A percentile compares a stretch with the other conserved stretches of the same genome.
phyloP scores from a whole-genome alignment of 2,888 invertebrate species.

The Amphipyra tragopoginis region DNA sequence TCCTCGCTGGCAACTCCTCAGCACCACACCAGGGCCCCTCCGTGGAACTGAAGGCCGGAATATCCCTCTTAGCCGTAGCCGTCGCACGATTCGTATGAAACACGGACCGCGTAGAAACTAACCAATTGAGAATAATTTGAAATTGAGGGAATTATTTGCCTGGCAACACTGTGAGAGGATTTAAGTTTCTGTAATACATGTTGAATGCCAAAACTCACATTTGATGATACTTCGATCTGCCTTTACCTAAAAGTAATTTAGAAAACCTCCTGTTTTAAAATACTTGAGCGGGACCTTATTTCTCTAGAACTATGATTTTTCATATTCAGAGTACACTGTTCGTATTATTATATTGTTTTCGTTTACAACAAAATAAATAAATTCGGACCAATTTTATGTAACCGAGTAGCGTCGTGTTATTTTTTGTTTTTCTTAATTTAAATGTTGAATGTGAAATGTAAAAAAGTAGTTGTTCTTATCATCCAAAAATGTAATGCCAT shows the following conservation, averaged over 20 bases:
- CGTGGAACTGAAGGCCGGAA: slow-evolving; percentile 74
- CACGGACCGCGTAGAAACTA: slow-evolving; percentile 46
- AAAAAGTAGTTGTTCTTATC: slow-evolving; percentile 46
- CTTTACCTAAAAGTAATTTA: slow-evolving; percentile 26
- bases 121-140: slow-evolving; percentile 45
- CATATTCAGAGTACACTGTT: slow-evolving; percentile 35
- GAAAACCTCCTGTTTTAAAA: slow-evolving; percentile 28
- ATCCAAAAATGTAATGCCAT: slow-evolving; percentile 9
- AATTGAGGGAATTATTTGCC: slow-evolving; percentile 37
- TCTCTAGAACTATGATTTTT: slow-evolving; percentile 43
- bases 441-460: slow-evolving; percentile 68
- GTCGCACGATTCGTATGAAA: slow-evolving; percentile 84
- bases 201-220: slow-evolving; percentile 49
- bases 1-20: slow-evolving; percentile 90
- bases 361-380: slow-evolving; percentile 68
- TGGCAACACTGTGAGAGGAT: slow-evolving; percentile 29
- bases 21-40: slow-evolving; percentile 76
- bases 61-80: slow-evolving; percentile 79
- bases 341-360: slow-evolving; percentile 40
- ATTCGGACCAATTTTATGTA: slow-evolving; percentile 89
- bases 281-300: slow-evolving; percentile 37
- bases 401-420: slow-evolving; percentile 72
- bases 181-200: slow-evolving; percentile 35
- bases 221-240: slow-evolving; percentile 46
- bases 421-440: slow-evolving; percentile 60